Conservation (phyloP, 2,888 invertebrate species). For the Noctua comes region DNA sequence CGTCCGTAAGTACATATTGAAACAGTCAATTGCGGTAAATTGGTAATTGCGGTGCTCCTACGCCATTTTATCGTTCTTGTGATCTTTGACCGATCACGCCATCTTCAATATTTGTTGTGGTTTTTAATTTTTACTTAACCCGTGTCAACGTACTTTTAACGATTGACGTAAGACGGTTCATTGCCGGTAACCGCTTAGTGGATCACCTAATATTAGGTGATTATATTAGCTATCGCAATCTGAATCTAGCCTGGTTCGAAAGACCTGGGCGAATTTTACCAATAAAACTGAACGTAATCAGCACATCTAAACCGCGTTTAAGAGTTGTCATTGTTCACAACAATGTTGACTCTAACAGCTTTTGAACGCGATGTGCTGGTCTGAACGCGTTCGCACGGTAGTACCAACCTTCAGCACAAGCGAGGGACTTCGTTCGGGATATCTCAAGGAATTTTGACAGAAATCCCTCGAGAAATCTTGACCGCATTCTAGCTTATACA, state of each 20-base stretch:
- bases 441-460: not conserved
- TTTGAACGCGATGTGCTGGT: not conserved
- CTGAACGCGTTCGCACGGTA: not conserved
- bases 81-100: slow-evolving; percentile 55
- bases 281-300: not conserved
- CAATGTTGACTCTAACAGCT: not conserved
- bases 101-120: slow-evolving; percentile 4
- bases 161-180: slow-evolving; percentile 22
- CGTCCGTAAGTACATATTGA: not conserved
- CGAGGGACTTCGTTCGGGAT: not conserved
- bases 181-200: slow-evolving; percentile 19
- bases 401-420: not conserved
- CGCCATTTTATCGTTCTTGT: slow-evolving; percentile 24
- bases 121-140: slow-evolving; percentile 12
- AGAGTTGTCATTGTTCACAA: not conserved
- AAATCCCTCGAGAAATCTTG: not conserved
- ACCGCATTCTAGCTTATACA: slow-evolving; percentile 6
- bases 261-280: not conserved
- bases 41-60: slow-evolving; percentile 28
- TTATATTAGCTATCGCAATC: not conserved
- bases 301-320: not conserved
- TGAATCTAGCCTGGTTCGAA: not conserved
- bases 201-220: too few relatives aligned
- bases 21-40: slow-evolving; percentile 48
- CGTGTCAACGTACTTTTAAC: slow-evolving; percentile 43